Conservation (phyloP, 1,140 invertebrate species). For the Macrobrachium rosenbergii region DNA sequence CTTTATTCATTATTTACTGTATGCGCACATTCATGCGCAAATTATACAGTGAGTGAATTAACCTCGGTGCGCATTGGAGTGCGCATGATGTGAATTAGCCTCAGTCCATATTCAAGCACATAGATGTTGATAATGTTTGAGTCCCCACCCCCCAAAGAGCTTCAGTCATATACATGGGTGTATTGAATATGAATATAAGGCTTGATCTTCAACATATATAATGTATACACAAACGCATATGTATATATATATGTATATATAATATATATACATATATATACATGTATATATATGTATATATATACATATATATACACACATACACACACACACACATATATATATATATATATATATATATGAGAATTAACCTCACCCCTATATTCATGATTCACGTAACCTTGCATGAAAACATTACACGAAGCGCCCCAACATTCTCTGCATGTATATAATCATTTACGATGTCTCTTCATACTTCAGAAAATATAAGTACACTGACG, state of each 20-base stretch:
- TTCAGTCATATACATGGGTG: neutral
- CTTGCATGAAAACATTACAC: too few species aligned
- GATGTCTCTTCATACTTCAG: neutral
- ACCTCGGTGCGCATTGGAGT: too few species aligned
- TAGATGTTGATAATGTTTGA: neutral
- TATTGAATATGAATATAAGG: neutral
- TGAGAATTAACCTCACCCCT: too few species aligned
- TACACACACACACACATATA: neutral
- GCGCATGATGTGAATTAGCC: too few species aligned
- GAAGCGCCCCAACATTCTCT: neutral
- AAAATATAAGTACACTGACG: too few species aligned
- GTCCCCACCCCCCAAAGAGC: neutral
- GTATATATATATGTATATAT: slow-evolving; percentile 21
- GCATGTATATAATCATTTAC: neutral
- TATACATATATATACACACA: neutral
- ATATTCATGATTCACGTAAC: too few species aligned
- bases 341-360: slow-evolving; percentile 6
- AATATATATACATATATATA: neutral
- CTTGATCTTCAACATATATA: neutral
- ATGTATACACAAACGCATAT: neutral
- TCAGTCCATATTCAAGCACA: neutral
- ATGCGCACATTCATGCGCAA: too few species aligned
- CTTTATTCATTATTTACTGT: too few species aligned
- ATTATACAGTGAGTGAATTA: too few species aligned
- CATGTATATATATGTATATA: neutral